Evolutionary conservation across 37 sponge, comb jelly and placozoan species (phyloP), one percentile per base, ranked within the genome.

Genomic region (Chondrilla cf. caribensis): DNA sequence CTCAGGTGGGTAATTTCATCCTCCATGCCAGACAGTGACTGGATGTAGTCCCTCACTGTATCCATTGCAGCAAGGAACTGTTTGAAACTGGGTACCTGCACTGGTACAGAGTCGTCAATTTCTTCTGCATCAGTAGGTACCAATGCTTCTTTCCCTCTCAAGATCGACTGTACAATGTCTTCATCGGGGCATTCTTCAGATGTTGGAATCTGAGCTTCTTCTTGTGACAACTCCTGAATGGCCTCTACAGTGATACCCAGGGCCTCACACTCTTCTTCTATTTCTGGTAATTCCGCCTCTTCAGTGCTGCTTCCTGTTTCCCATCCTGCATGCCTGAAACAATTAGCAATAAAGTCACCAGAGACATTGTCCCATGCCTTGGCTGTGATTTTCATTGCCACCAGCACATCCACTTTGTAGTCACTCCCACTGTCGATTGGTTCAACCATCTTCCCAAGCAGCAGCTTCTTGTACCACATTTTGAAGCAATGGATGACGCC

Each of bases 31-130:
- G 64, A 28, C 15, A 60, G 29, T 28, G 64, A 60, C 64, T 60
- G 64, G 64, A 60, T 60, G 22, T 60, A 60, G 15, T 22, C 64
- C 64, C 64, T 60, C 22, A 26, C 64, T 60, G 64, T 60, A 7
- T 60, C 64, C 64, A 60, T 60, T 60, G 64, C 64, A 60, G 24
- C 64, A 60, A 60, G 64, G 64, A 60, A 60, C 29, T 60, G 64
- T 26, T 60, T 60, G 15, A 19, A 60, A 22, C 64, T 60, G 64
- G 64, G 64, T 9, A 60, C 64, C 24, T 28, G 29, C 64, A 60
- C 64, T 60, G 64, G 28, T 15, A 19, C 64, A 60, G 64, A 60
- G 24, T 60, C 64, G 15, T 60, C 64, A 60, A 22, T 60, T 7
- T 60, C 64, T 60, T 60, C 64, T 15, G 22, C 22, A 15, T 28